A percentile compares a stretch with the other conserved stretches of the same genome.
These are phyloP conservation scores for Glyptemys insculpta DNA, from an alignment of 2,797 vertebrate species.

Conservation along the genomic window DNA sequence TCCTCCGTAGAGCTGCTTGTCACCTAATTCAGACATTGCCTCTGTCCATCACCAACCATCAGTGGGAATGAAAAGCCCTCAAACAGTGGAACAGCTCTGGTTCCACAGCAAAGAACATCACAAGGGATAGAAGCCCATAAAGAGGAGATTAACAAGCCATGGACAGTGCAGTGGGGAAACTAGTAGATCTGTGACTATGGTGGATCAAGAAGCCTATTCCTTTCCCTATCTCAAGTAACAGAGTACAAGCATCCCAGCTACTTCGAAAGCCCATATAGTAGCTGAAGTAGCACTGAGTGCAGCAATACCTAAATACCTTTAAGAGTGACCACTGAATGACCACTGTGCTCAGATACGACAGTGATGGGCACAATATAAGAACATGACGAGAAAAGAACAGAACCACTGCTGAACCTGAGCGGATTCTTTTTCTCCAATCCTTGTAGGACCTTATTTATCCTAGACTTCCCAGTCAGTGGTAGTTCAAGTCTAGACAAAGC, in stretches of 20 bases:
- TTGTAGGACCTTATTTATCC: conserved; percentile 1
- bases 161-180: background rate
- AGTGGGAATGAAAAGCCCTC: background rate
- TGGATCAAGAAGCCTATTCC: background rate
- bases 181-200: background rate
- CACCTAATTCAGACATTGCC: background rate
- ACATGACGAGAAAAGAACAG: conserved; percentile 41
- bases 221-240: background rate
- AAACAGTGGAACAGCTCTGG: background rate
- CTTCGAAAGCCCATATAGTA: background rate
- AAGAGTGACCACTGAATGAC: conserved; percentile 1
- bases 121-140: background rate
- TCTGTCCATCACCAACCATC: background rate
- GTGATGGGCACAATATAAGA: conserved; percentile 39
- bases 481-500: conserved; percentile 27
- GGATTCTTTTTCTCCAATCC: background rate
- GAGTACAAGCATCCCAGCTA: background rate
- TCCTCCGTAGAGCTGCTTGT: background rate
- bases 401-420: background rate
- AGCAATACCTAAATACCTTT: background rate
- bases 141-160: background rate
- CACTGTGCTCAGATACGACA: conserved; percentile 18
- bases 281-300: background rate
- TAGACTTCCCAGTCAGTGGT: background rate
- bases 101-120: background rate